A percentile compares a stretch with the other conserved stretches of the same genome.
Conservation (phyloP, 2,888 invertebrate species). For the Anodontia alba region DNA sequence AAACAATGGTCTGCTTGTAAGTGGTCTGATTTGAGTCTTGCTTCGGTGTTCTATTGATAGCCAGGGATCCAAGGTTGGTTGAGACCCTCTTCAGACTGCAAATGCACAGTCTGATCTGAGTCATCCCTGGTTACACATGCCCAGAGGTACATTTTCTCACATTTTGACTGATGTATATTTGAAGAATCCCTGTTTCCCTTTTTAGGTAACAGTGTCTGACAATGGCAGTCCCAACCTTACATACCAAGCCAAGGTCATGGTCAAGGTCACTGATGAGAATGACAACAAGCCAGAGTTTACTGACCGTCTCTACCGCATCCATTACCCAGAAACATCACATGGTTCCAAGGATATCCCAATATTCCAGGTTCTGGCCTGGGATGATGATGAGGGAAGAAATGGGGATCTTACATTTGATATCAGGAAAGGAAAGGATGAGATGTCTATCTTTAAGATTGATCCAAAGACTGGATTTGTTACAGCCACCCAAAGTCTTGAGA, state of each 20-base stretch:
- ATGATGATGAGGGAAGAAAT: constrained; percentile 80
- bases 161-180: too few species aligned
- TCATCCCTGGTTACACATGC: too few species aligned
- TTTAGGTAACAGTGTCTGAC: constrained; percentile 93
- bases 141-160: too few species aligned
- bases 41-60: too few species aligned
- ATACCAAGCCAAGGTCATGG: constrained; percentile 88
- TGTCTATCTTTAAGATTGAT: constrained; percentile 90
- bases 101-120: too few species aligned
- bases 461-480: constrained; percentile 93
- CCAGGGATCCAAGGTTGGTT: too few species aligned
- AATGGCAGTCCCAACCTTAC: constrained; percentile 91
- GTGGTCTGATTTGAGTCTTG: too few species aligned
- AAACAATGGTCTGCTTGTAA: too few species aligned
- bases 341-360: constrained; percentile 66
- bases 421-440: constrained; percentile 87
- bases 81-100: too few species aligned
- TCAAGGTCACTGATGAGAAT: constrained; percentile 81
- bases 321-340: constrained; percentile 64
- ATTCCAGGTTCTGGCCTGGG: constrained; percentile 80
- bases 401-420: constrained; percentile 90
- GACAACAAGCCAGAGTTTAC: constrained; percentile 80
- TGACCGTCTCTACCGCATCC: constrained; percentile 69
- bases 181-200: constrained; percentile 25
- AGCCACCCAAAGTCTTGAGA: constrained; percentile 90